Conservation (phyloP, 2,797 vertebrate genomes). For the Diglossa cyanea region DNA sequence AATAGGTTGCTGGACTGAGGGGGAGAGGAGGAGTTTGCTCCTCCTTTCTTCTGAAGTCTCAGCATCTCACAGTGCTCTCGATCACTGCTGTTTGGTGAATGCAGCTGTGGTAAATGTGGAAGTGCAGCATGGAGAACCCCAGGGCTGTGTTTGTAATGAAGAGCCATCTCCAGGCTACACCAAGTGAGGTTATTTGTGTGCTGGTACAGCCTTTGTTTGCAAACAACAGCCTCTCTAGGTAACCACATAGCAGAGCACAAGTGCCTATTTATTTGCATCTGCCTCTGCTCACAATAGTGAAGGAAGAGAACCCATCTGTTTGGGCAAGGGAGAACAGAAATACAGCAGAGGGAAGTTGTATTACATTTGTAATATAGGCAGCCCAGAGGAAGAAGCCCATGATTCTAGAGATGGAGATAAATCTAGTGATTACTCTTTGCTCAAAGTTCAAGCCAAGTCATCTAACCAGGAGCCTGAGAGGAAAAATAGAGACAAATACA, state of each 20-base stretch:
- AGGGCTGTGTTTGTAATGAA: not conserved
- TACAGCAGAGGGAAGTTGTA: not conserved
- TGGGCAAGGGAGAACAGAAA: not conserved
- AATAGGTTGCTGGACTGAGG: not conserved
- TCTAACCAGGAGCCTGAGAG: not conserved
- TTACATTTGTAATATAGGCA: not conserved
- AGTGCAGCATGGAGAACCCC: not conserved
- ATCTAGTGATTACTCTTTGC: not conserved
- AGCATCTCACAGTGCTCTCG: not conserved
- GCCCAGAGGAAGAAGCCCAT: not conserved
- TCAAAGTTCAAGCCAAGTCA: not conserved
- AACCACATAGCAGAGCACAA: slow-evolving; percentile 18
- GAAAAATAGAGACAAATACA: not conserved
- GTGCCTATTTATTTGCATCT: slow-evolving; percentile 4
- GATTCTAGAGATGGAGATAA: not conserved
- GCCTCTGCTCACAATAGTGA: not conserved
- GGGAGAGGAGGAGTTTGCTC: not conserved
- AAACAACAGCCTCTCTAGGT: slow-evolving; percentile 36
- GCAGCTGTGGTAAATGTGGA: not conserved
- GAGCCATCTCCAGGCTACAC: not conserved
- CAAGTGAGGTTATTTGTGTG: not conserved
- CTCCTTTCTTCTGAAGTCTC: not conserved
- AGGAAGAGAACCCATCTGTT: not conserved
- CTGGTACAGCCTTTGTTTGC: slow-evolving; percentile 17
- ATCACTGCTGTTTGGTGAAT: not conserved